These are phyloP conservation scores for Octopus bimaculoides DNA, from an alignment of 1,140 invertebrate species.

Conservation along the genomic window DNA sequence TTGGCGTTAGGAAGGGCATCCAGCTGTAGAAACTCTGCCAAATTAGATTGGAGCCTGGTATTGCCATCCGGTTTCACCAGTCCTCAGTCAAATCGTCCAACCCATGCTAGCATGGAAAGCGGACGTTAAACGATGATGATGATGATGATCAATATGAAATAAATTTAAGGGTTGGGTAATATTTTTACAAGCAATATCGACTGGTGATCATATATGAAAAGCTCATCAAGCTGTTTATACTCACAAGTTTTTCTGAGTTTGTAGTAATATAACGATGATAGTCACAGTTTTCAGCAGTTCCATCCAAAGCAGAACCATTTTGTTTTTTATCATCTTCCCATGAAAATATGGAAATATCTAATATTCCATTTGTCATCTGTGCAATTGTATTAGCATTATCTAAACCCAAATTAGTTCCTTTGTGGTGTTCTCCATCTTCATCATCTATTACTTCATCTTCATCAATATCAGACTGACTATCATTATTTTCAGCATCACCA, in stretches of 20 bases:
- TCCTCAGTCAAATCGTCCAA: no score
- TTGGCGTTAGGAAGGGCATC: no score
- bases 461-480: slow-evolving; percentile 30
- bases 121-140: no score
- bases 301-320: background rate
- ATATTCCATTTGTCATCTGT: background rate
- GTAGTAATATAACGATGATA: slow-evolving; percentile 45
- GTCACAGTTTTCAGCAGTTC: slow-evolving; percentile 38
- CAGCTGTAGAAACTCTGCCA: no score
- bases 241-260: slow-evolving; percentile 39
- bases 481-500: slow-evolving; percentile 38
- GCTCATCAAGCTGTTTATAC: background rate
- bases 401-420: slow-evolving; percentile 19
- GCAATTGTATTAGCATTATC: slow-evolving; percentile 20
- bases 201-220: no score
- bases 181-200: no score
- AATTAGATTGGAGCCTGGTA: no score
- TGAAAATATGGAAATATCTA: slow-evolving; percentile 6
- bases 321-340: slow-evolving; percentile 5
- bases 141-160: no score
- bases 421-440: slow-evolving; percentile 25
- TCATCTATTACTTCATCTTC: slow-evolving; percentile 32
- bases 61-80: no score
- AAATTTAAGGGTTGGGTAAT: no score
- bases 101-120: no score